These are phyloP conservation scores for Etheostoma perlongum DNA, from an alignment of 2,797 vertebrate species.

Conservation along the genomic window DNA sequence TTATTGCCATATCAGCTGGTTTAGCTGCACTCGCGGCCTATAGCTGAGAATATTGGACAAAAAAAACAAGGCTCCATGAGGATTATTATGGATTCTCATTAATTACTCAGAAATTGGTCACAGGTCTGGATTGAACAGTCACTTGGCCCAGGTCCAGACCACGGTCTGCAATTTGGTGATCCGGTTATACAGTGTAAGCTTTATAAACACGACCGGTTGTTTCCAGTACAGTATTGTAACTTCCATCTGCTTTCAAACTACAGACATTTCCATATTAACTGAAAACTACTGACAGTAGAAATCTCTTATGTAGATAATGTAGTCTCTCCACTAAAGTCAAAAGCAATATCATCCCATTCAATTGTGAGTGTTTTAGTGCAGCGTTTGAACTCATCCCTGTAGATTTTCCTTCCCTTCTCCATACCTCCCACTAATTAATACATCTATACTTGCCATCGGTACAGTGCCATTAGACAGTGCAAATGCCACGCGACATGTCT, in stretches of 20 bases:
- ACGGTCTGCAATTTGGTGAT: no score
- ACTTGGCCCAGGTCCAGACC: no score
- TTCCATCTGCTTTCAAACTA: not conserved
- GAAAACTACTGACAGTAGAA: not conserved
- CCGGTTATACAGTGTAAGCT: not conserved
- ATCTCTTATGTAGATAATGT: not conserved
- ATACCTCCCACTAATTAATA: constrained; percentile 74
- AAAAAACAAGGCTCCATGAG: no score
- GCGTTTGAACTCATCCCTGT: constrained; percentile 32
- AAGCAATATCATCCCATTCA: constrained; percentile 39
- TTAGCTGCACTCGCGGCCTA: no score
- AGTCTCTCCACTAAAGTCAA: constrained; percentile 26
- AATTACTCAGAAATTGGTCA: no score
- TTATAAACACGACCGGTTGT: no score
- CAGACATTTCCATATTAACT: not conserved
- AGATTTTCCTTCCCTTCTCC: constrained; percentile 21
- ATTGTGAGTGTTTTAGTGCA: constrained; percentile 15
- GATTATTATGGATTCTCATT: no score
- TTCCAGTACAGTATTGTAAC: not conserved
- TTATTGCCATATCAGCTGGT: no score
- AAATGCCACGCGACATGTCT: constrained; percentile 84
- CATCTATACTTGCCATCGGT: constrained; percentile 62
- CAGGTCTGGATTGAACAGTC: no score
- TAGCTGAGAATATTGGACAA: no score
- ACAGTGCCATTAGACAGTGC: constrained; percentile 78